Percentiles rank a stretch among this genome's conserved stretches.
Evolutionary conservation across 2,113 vertebrate species (phyloP).

Genomic region (Semnopithecus entellus): DNA sequence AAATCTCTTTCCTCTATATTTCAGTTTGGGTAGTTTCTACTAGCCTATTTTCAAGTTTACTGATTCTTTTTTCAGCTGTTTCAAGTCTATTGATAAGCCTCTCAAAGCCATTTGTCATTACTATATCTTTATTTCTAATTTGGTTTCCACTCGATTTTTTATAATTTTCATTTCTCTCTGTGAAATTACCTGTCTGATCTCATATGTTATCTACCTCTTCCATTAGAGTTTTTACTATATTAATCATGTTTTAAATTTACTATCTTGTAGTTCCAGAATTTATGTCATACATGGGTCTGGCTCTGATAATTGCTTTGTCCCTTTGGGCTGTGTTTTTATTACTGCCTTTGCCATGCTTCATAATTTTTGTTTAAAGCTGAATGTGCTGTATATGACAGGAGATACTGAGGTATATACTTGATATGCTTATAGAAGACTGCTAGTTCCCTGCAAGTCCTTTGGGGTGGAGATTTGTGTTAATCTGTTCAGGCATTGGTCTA

Average conservation of each 20-base stretch:
- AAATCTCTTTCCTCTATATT: not conserved
- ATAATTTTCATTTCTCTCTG: not conserved
- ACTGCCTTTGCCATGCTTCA: not conserved
- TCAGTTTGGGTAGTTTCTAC: not conserved
- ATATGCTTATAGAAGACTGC: not conserved
- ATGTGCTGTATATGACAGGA: not conserved
- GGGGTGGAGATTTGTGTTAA: conserved; percentile 16
- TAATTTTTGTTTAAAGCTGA: not conserved
- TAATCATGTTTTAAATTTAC: not conserved
- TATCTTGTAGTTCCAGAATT: not conserved
- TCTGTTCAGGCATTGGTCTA: not conserved
- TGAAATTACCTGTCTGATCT: not conserved
- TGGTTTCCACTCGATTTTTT: not conserved
- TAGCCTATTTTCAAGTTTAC: not conserved
- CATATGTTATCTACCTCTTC: not conserved
- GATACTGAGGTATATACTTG: not conserved
- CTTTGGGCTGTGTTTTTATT: not conserved
- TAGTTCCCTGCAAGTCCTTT: not conserved
- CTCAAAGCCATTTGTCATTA: not conserved
- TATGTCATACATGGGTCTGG: not conserved
- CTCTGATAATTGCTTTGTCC: not conserved
- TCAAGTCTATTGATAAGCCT: not conserved
- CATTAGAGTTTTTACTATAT: not conserved
- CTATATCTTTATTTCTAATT: no score
- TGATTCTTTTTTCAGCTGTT: not conserved